Evolutionary conservation across 2,113 vertebrate genomes (phyloP), one percentile per base, ranked within the genome.

Genomic region (Pardalotus punctatus): DNA sequence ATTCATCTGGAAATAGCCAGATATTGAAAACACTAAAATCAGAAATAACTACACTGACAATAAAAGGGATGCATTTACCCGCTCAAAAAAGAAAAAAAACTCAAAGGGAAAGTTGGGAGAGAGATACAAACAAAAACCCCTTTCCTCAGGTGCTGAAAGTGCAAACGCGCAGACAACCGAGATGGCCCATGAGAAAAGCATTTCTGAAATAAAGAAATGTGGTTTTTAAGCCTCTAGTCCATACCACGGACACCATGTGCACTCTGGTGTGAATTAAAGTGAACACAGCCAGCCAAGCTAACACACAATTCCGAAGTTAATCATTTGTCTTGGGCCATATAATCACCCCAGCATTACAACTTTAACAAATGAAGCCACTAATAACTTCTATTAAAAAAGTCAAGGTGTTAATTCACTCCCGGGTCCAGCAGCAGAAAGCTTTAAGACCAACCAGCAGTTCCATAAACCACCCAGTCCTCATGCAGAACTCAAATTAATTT

Each of bases 1-100:
- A 71, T 88, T 93, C 94, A 88, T 71, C 94, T 96, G 95, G 89
- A 97, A 96, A 94, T 64, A 61, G 80, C 31, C 40, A 38, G 56
- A 54, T 76, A 92, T 20, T 91, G 87, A 57, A 95, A 90, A 64
- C 43, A 48, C 78, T 94, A 54, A 94, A 85, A 45, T 66, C 86
- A 90, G 86, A 91, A 85, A 86, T 90, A 95, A 90, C 81, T 64
- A 81, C 54, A 71, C 47, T 31, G 50, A 80, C 50, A 40, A 88
- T 13, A 82, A 91, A 53, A 60, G 1, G 33, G 50, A 67, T 22
- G 24, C 38, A 25, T 95, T 96, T 78, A 81, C 60, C 72, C 67
- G 28, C 60, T n/a, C 45, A 22, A 21, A 19, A 85, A 40, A 69
- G 33, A 36, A 38, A 74, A 74, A 93, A 90, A 82, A 0, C 62